phyloP scores from a whole-genome alignment of 2,888 invertebrate species.

The Pyralis farinalis region DNA sequence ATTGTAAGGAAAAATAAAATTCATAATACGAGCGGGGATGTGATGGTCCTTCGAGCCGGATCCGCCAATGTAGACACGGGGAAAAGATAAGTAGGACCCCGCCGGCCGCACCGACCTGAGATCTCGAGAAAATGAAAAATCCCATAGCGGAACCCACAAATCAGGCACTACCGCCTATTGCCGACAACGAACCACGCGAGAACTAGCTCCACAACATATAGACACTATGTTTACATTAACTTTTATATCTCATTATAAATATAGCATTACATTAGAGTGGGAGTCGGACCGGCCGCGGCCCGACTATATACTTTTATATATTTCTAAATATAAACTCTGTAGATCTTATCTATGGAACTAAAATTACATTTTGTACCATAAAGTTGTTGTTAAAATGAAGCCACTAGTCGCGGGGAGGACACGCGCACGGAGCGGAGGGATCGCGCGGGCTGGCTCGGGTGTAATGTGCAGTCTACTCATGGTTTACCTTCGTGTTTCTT shows the following conservation, averaged over 20 bases:
- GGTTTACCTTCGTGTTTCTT: no score
- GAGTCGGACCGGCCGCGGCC: slow-evolving; percentile 21
- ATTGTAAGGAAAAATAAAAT: no score
- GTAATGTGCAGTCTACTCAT: slow-evolving; percentile 4
- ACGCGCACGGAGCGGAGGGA: no score
- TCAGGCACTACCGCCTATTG: slow-evolving; percentile 39
- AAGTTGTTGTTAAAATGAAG: slow-evolving; percentile 64
- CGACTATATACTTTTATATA: slow-evolving; percentile 46
- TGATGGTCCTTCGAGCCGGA: slow-evolving; percentile 3
- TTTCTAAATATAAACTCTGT: slow-evolving; percentile 72
- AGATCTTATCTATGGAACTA: slow-evolving; percentile 75
- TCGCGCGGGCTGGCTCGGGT: no score
- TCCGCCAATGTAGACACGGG: neutral
- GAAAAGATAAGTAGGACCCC: slow-evolving; percentile 13
- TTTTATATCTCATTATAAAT: slow-evolving; percentile 37
- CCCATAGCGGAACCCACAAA: slow-evolving; percentile 28
- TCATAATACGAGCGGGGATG: no score
- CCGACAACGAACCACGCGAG: slow-evolving; percentile 49
- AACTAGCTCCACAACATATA: slow-evolving; percentile 50
- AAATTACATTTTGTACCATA: slow-evolving; percentile 77
- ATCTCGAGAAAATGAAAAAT: slow-evolving; percentile 28
- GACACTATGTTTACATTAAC: slow-evolving; percentile 46
- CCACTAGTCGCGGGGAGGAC: slow-evolving; percentile 45
- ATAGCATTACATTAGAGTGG: slow-evolving; percentile 37
- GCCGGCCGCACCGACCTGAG: slow-evolving; percentile 32